These are phyloP conservation scores for Eilema caniola DNA, from an alignment of 2,888 invertebrate genomes.

Conservation along the genomic window DNA sequence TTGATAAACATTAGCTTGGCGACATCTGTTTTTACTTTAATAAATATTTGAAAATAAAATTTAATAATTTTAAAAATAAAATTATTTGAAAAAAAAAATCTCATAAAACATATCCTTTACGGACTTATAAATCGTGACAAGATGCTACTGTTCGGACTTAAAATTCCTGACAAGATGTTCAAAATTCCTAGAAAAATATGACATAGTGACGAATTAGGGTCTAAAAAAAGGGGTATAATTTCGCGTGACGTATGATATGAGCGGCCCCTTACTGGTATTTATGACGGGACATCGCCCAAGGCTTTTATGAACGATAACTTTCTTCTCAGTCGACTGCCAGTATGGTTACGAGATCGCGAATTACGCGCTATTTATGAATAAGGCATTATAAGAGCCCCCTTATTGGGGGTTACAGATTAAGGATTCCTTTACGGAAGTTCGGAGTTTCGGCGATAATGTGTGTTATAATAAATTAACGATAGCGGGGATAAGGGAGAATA, in stretches of 20 bases:
- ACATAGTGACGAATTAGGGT: background rate
- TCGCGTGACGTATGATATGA: background rate
- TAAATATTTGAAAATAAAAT: too few relatives aligned
- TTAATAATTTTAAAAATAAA: too few relatives aligned
- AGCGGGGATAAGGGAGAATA: too few relatives aligned
- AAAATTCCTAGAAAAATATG: too few relatives aligned
- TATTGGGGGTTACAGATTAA: constrained; percentile 8
- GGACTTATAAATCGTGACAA: background rate
- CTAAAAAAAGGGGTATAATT: background rate
- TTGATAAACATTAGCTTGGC: too few relatives aligned
- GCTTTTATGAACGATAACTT: constrained; percentile 45
- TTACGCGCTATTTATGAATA: constrained; percentile 24
- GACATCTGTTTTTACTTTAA: too few relatives aligned
- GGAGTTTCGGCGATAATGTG: constrained; percentile 7
- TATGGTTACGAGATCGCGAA: constrained; percentile 33
- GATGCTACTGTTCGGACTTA: too few relatives aligned
- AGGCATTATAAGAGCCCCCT: constrained; percentile 2
- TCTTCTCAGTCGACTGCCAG: constrained; percentile 33
- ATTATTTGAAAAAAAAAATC: too few relatives aligned
- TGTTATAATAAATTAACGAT: background rate
- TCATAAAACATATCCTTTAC: background rate
- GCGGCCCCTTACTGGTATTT: constrained; percentile 27
- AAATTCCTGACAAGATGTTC: too few relatives aligned
- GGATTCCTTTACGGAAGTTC: background rate
- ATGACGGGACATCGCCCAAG: constrained; percentile 22